A percentile compares a stretch with the other conserved stretches of the same genome.
phyloP scores from a whole-genome alignment of 2,888 invertebrate genomes.

The Eutolmus rufibarbis region DNA sequence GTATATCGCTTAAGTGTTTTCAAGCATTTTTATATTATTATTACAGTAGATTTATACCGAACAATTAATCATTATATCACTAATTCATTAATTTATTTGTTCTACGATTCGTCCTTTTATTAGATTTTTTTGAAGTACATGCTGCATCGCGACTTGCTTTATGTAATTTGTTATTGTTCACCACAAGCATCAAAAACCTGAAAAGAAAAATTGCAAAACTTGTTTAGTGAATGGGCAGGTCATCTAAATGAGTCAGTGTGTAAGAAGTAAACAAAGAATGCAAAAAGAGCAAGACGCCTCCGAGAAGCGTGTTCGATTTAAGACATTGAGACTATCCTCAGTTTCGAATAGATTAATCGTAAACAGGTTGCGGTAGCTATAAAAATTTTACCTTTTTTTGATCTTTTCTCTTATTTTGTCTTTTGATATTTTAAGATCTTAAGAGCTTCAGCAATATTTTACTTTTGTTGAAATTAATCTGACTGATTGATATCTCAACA shows the following conservation, averaged over 20 bases:
- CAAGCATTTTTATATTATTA: neutral
- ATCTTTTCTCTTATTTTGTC: neutral
- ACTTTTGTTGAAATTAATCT: neutral
- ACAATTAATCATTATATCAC: conserved; percentile 14
- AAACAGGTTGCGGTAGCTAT: neutral
- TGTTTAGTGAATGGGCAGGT: conserved; percentile 8
- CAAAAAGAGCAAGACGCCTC: neutral
- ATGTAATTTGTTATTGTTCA: neutral
- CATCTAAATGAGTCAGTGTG: neutral
- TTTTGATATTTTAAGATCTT: neutral
- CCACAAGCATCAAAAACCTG: neutral
- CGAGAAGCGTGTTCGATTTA: neutral
- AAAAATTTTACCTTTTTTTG: neutral
- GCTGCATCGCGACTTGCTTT: neutral
- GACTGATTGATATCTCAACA: neutral
- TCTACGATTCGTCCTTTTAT: neutral
- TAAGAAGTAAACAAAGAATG: conserved; percentile 2
- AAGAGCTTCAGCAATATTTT: neutral
- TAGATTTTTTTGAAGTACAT: neutral
- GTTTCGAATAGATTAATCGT: neutral
- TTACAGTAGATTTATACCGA: neutral
- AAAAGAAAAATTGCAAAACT: conserved; percentile 23
- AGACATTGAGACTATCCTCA: neutral
- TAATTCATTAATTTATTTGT: neutral
- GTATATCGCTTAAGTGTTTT: neutral